Base-by-base conservation (phyloP, 2,888 invertebrate genomes). In the Pristionchus maxplancki region DNA sequence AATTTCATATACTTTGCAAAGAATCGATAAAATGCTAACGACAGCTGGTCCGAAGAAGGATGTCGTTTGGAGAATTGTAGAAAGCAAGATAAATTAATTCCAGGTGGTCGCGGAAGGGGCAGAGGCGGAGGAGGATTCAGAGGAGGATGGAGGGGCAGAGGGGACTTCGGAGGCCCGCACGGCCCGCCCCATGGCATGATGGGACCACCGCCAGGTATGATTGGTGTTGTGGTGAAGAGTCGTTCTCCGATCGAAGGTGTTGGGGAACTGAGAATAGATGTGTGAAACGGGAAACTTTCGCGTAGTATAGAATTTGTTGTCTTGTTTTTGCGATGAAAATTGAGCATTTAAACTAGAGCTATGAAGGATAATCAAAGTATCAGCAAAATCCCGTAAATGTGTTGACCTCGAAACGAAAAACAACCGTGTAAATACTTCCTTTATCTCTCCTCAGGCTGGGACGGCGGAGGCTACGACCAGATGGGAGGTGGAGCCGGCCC, bases 191-290 rank as follows among this genome's bases (percentile, higher is more conserved):
- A 48, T 44, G 37, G 37, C 15, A 78, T 78, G 78, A 78, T 78
- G 78, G 78, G 78, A 78, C 78, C 78, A 48, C 78, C 78, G 34
- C 78, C 78, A 78, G 78, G 78, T 78, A 31, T 34, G 64, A 28
- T 31, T 11, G 9, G 28, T 34, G 31, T 31, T 31, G 15, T 34
- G 28, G 62, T 28, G 6, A 34, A 28, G 31, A 17, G 64, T 8
- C 3, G 2, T 13, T 1, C 20, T 20, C 20, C 17, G 11, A 50
- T 50, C 50, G 50, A 20, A 50, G 15, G 50, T 20, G 1, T 13
- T 20, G 20, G 5, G 17, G 17, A 50, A 13, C 50, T 11, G 50
- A 15, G 1, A 24, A 58, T n/a, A 44, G 44, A 58, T 58, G 58
- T 5, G 8, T 58, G 58, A 58, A 58, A 58, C 58, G 9, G 24